Conservation (phyloP, 2,888 invertebrate species). For the Automeris io region DNA sequence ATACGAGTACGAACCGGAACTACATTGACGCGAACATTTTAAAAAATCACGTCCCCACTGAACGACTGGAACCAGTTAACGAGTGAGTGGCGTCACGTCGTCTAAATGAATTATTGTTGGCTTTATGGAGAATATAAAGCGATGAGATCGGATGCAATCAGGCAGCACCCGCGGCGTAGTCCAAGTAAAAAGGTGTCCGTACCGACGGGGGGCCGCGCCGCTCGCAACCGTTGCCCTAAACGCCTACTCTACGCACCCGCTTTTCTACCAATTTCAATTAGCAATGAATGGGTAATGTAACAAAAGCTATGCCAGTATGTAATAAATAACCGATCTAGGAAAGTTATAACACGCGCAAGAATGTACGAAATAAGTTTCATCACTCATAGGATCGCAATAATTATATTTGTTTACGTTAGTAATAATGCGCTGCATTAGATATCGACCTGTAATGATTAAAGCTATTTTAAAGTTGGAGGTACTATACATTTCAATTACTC, state of each 20-base stretch:
- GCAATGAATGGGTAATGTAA: constrained; percentile 56
- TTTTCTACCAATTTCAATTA: constrained; percentile 69
- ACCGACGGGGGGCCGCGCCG: constrained; percentile 55
- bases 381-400: too few species aligned
- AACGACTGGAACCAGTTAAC: constrained; percentile 63
- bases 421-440: too few species aligned
- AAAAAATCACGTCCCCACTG: constrained; percentile 41
- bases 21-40: constrained; percentile 18
- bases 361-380: not conserved
- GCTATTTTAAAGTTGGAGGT: too few species aligned
- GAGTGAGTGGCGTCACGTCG: constrained; percentile 75
- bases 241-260: constrained; percentile 57
- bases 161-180: constrained; percentile 68
- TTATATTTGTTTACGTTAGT: too few species aligned
- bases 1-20: constrained; percentile 26
- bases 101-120: constrained; percentile 77
- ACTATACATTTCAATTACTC: too few species aligned
- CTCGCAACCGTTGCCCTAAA: constrained; percentile 59
- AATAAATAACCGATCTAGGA: constrained; percentile 30
- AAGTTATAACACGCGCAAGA: constrained; percentile 14
- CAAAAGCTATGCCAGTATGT: constrained; percentile 41
- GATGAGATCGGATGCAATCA: constrained; percentile 76
- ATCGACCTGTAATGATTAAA: too few species aligned
- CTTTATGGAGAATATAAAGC: constrained; percentile 74
- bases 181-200: constrained; percentile 70